These are phyloP conservation scores for Aphrophora alni DNA, from an alignment of 2,888 invertebrate species.

Conservation along the genomic window DNA sequence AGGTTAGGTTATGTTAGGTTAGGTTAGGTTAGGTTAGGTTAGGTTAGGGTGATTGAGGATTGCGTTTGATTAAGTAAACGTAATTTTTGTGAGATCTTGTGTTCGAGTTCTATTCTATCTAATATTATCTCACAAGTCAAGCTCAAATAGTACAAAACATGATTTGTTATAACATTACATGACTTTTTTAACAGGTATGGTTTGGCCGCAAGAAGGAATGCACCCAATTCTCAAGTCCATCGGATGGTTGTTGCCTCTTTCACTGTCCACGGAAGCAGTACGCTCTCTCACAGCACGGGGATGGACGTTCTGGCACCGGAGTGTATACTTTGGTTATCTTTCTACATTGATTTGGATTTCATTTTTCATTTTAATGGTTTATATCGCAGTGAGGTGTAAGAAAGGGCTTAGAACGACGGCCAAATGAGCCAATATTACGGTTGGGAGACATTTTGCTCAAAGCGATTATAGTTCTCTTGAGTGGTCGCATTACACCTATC, in stretches of 20 bases:
- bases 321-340: slow-evolving; percentile 77
- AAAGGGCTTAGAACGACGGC: slow-evolving; percentile 43
- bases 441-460: background rate
- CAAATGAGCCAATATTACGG: background rate
- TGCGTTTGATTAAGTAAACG: too few species aligned
- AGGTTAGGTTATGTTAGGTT: too few species aligned
- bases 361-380: slow-evolving; percentile 62
- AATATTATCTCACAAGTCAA: too few species aligned
- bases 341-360: slow-evolving; percentile 71
- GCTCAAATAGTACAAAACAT: too few species aligned
- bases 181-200: slow-evolving; percentile 55
- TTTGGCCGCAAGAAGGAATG: slow-evolving; percentile 76
- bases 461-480: background rate
- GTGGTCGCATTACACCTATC: too few species aligned
- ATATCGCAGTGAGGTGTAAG: slow-evolving; percentile 60
- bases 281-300: slow-evolving; percentile 80
- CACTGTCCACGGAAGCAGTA: slow-evolving; percentile 77
- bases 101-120: too few species aligned
- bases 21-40: too few species aligned
- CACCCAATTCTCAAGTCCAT: slow-evolving; percentile 63
- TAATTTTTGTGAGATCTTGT: too few species aligned
- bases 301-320: slow-evolving; percentile 68
- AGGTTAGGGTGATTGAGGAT: too few species aligned
- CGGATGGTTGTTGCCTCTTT: slow-evolving; percentile 76
- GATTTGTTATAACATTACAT: too few species aligned